Evolutionary conservation across 2,797 vertebrate species (phyloP).

Genomic region (Buceros bicornis): DNA sequence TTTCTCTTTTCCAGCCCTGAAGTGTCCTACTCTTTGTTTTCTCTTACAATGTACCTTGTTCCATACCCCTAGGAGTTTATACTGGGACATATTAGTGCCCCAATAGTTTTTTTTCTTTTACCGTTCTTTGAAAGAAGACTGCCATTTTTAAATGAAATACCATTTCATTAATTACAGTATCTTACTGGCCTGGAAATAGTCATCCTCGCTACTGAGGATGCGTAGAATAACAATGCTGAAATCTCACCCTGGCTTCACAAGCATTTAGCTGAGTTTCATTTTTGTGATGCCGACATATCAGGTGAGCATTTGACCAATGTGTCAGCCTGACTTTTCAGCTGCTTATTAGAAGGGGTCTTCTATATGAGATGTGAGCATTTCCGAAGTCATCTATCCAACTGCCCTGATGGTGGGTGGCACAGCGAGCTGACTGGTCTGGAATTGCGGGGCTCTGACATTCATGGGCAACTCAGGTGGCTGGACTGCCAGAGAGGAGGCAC

Average conservation of each 20-base stretch:
- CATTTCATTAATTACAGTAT: neutral
- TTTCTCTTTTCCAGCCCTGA: neutral
- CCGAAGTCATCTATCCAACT: neutral
- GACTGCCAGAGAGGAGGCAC: neutral
- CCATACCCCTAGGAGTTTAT: neutral
- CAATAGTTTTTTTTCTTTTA: neutral
- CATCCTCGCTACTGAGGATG: neutral
- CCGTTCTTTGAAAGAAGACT: neutral
- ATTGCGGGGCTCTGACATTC: neutral
- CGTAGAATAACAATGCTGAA: neutral
- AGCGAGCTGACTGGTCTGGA: accelerated
- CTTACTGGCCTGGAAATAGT: neutral
- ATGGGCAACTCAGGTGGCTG: accelerated
- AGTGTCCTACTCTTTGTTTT: neutral
- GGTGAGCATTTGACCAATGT: neutral
- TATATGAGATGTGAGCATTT: neutral
- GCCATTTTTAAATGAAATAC: neutral
- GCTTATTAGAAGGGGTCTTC: neutral
- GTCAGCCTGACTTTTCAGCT: neutral
- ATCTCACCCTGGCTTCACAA: neutral
- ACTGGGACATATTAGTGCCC: neutral
- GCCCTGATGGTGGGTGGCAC: accelerated
- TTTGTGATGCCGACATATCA: accelerated
- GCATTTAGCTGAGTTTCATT: neutral
- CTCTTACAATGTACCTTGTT: neutral